Base-by-base conservation (phyloP, 2,113 vertebrate species). In the Cervus canadensis region DNA sequence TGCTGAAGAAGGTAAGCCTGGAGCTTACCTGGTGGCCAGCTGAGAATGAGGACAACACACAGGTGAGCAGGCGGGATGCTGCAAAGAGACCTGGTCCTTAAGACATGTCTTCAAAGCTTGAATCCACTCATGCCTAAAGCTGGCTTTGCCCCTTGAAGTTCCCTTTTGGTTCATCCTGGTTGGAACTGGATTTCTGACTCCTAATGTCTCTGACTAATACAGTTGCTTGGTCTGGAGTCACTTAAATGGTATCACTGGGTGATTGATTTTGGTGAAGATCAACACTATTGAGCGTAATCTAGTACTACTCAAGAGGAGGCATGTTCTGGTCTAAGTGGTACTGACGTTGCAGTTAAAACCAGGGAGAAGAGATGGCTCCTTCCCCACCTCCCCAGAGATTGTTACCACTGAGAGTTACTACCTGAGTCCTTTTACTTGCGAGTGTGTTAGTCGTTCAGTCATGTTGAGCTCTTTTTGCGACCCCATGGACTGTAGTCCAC, bases 141-240 rank as follows among this genome's bases (percentile, higher is more conserved):
- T 50, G 59, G 83, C 67, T 28, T 36, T 86, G 16, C 28, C 50
- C 52, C 14, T 6, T 11, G 30, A 30, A 50, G 40, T 74, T 25
- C 40, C 85, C 78, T 91, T 48, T 71, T 25, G 9, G 57, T 36
- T 59, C 16, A 2, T 1, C 11, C 54, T 33, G 4, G 25, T 21
- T 92, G 87, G 84, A 76, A 60, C 26, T 60, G 28, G 33, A 40
- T 43, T 52, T 56, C 81, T 85, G 90, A 62, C 74, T 12, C 57
- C 57, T 7, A 28, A 0, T 21, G 11, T 40, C 52, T 33, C 86
- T 64, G 26, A 48, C 59, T 86, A 67, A 83, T 71, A 16, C 0
- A 16, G 67, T 64, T 82, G 26, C 16, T 26, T 67, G 50, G n/a
- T 71, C 60, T 74, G 71, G 33, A 48, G 67, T 43, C 64, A 60